phyloP scores from a whole-genome alignment of 2,113 vertebrate species.

The Rynchops niger region DNA sequence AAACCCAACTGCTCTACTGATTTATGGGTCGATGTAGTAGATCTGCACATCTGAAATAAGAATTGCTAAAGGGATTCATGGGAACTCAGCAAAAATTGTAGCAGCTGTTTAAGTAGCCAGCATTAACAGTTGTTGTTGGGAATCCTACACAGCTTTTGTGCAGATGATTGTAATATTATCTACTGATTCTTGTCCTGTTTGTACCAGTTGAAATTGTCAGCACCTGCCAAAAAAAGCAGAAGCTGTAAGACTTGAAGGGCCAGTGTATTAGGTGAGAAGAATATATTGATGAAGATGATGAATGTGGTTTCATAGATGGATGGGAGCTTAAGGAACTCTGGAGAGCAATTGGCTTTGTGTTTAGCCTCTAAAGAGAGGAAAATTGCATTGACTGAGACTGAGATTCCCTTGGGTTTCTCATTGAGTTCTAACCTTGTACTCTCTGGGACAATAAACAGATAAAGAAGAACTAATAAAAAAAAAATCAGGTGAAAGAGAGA shows the following conservation, averaged over 20 bases:
- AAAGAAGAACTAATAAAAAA: slow-evolving; percentile 46
- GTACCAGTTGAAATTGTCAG: neutral
- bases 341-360: slow-evolving; percentile 23
- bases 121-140: neutral
- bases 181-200: neutral
- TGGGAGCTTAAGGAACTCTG: slow-evolving; percentile 14
- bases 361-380: slow-evolving; percentile 34
- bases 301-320: neutral
- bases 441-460: slow-evolving; percentile 38
- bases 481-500: slow-evolving; percentile 31
- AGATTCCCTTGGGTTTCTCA: slow-evolving; percentile 31
- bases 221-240: neutral
- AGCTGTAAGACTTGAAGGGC: neutral
- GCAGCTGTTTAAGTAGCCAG: neutral
- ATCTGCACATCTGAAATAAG: neutral
- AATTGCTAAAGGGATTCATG: neutral
- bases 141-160: neutral
- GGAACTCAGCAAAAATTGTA: neutral
- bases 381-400: slow-evolving; percentile 25
- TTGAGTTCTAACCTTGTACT: slow-evolving; percentile 33
- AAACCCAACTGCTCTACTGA: neutral
- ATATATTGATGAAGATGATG: neutral
- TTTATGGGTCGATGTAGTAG: neutral
- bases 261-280: neutral
- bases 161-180: neutral